phyloP scores from a whole-genome alignment of 2,888 invertebrate genomes.

The Molorchus minor region DNA sequence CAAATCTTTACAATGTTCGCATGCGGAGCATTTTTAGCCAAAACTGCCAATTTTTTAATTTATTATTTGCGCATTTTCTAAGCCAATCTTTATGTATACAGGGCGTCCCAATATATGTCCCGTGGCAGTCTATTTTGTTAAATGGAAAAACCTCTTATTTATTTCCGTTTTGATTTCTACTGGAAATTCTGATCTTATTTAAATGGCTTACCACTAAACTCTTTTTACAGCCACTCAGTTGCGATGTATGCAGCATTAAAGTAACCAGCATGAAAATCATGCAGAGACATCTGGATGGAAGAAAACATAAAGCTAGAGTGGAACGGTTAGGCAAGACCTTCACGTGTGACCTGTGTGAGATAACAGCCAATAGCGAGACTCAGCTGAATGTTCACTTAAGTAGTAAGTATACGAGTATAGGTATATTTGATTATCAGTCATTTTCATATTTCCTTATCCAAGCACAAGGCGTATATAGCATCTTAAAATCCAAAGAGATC shows the following conservation, averaged over 20 bases:
- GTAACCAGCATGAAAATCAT: constrained; percentile 59
- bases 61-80: no score
- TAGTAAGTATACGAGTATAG: constrained; percentile 52
- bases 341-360: constrained; percentile 58
- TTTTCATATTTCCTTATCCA: not conserved
- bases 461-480: not conserved
- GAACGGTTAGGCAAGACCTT: constrained; percentile 59
- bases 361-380: constrained; percentile 59
- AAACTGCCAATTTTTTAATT: no score
- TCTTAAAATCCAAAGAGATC: not conserved
- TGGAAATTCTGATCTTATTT: no score
- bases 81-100: no score
- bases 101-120: no score
- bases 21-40: no score
- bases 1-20: no score
- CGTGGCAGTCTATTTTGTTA: no score
- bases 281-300: constrained; percentile 58
- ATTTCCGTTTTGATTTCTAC: no score
- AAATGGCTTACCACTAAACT: no score
- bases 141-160: no score
- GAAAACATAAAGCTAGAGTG: constrained; percentile 57
- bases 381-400: constrained; percentile 60
- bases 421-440: constrained; percentile 5
- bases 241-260: constrained; percentile 59
- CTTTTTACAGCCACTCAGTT: constrained; percentile 48